Percentiles rank a stretch among this genome's conserved stretches.
phyloP scores from a whole-genome alignment of 1,140 invertebrate genomes.

The Manduca sexta region DNA sequence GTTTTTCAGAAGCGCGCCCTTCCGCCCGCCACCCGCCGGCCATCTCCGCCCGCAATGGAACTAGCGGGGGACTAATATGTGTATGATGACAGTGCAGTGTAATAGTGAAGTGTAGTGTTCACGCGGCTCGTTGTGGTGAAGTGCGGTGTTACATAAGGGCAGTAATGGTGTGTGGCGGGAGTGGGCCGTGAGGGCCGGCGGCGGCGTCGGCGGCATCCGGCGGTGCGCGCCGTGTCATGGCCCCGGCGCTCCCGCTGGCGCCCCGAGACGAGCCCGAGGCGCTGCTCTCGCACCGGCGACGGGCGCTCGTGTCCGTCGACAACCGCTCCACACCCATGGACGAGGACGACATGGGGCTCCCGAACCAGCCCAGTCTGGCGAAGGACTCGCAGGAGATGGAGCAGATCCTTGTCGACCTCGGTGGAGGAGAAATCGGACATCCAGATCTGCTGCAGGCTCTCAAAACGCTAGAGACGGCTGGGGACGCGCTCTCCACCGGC shows the following conservation, averaged over 20 bases:
- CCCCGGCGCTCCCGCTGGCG: conserved; percentile 75
- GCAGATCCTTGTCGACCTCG: conserved; percentile 74
- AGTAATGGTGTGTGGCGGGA: conserved; percentile 43
- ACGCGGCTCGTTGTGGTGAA: conserved; percentile 31
- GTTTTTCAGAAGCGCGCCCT: conserved; percentile 61
- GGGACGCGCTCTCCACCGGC: conserved; percentile 60
- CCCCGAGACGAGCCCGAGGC: conserved; percentile 40
- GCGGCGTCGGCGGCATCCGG: conserved; percentile 46
- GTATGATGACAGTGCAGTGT: conserved; percentile 32
- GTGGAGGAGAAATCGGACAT: conserved; percentile 71
- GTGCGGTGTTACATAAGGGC: conserved; percentile 56
- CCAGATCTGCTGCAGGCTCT: conserved; percentile 78
- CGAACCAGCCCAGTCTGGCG: conserved; percentile 57
- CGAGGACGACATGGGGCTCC: conserved; percentile 80
- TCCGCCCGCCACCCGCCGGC: conserved; percentile 19
- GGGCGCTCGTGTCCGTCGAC: conserved; percentile 63
- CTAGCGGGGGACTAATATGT: conserved; percentile 46
- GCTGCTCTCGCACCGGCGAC: conserved; percentile 36
- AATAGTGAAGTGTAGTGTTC: conserved; percentile 36
- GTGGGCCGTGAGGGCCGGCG: conserved; percentile 54
- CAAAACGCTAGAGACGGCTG: conserved; percentile 77
- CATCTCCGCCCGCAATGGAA: conserved; percentile 30
- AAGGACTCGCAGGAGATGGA: conserved; percentile 74
- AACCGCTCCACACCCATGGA: conserved; percentile 76
- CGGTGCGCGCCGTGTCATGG: conserved; percentile 69